These are phyloP conservation scores for Penaeus indicus DNA, from an alignment of 1,140 invertebrate genomes.

Conservation along the genomic window DNA sequence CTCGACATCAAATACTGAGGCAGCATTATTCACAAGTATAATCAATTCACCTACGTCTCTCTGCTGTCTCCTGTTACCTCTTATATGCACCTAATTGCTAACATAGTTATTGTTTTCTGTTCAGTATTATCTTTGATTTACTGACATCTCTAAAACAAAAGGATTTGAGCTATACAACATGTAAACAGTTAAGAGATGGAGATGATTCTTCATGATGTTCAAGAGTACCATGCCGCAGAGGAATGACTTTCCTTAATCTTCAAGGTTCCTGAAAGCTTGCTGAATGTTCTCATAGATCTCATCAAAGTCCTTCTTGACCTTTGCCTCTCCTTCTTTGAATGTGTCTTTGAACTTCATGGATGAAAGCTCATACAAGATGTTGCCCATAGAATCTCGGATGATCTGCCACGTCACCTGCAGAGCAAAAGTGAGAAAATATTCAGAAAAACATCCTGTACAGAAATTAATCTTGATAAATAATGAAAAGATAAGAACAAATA, in stretches of 20 bases:
- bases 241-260: slow-evolving; percentile 81
- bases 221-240: too few relatives aligned
- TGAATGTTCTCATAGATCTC: slow-evolving; percentile 95
- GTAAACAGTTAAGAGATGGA: too few relatives aligned
- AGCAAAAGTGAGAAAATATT: not conserved
- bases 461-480: not conserved
- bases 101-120: too few relatives aligned
- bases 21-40: not conserved
- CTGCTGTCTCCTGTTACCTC: too few relatives aligned
- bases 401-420: slow-evolving; percentile 95
- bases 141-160: too few relatives aligned
- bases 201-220: too few relatives aligned
- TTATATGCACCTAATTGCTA: too few relatives aligned
- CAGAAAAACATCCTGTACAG: not conserved
- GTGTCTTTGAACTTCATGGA: slow-evolving; percentile 99
- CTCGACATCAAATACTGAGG: slow-evolving; percentile 6
- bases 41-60: too few relatives aligned
- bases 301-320: slow-evolving; percentile 97
- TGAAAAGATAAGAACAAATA: not conserved
- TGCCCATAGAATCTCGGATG: slow-evolving; percentile 96
- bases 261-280: slow-evolving; percentile 97
- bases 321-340: slow-evolving; percentile 95
- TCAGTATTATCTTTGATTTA: too few relatives aligned
- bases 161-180: too few relatives aligned
- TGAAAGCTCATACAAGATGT: slow-evolving; percentile 96